phyloP scores from a whole-genome alignment of 2,888 invertebrate genomes.

The Anthophora plumipes region DNA sequence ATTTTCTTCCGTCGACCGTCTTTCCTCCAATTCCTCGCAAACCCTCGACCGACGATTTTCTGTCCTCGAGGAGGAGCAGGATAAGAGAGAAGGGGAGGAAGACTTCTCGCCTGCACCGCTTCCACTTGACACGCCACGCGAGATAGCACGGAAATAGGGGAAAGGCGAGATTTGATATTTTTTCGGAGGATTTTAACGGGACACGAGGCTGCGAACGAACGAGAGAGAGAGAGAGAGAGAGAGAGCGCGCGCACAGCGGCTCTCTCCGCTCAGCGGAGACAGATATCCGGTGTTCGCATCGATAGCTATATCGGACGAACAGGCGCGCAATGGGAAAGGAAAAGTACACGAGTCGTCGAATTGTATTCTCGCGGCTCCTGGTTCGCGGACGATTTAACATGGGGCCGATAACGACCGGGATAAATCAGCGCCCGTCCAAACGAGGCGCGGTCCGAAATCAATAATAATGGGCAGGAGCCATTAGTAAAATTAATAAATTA shows the following conservation, averaged over 20 bases:
- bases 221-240: conserved; percentile 1
- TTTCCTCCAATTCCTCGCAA: conserved; percentile 12
- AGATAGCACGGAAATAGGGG: too few species aligned
- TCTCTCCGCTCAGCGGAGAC: conserved; percentile 15
- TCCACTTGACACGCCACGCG: too few species aligned
- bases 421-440: conserved; percentile 83
- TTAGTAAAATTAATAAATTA: conserved; percentile 85
- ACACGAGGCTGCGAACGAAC: conserved; percentile 18
- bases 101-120: too few species aligned
- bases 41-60: background rate
- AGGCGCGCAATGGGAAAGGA: conserved; percentile 66
- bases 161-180: too few species aligned
- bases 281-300: conserved; percentile 56
- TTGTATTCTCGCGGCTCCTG: conserved; percentile 75
- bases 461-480: conserved; percentile 85
- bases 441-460: conserved; percentile 82
- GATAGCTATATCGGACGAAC: conserved; percentile 42
- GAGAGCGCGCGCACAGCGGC: background rate
- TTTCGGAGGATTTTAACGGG: too few species aligned
- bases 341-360: conserved; percentile 72
- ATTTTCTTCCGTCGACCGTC: conserved; percentile 4
- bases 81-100: background rate
- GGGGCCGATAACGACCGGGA: conserved; percentile 83
- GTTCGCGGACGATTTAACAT: conserved; percentile 80
- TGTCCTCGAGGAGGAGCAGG: too few species aligned